A percentile compares a stretch with the other conserved stretches of the same genome.
These are phyloP conservation scores for Pachydiplax longipennis DNA, from an alignment of 2,888 invertebrate genomes.

Conservation along the genomic window DNA sequence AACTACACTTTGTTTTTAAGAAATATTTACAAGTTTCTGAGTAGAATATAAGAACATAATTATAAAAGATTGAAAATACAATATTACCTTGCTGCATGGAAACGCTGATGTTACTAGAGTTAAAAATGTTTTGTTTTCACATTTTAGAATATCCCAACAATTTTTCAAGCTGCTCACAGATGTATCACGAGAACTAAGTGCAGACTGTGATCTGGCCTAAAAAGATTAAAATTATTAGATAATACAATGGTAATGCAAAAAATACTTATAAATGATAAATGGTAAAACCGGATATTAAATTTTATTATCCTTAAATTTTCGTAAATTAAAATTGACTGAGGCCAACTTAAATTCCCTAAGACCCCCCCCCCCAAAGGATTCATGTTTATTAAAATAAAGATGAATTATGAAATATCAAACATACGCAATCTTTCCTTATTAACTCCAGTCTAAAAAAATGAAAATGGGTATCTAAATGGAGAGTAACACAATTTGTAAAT, in stretches of 20 bases:
- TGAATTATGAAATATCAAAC: too few relatives aligned
- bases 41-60: too few relatives aligned
- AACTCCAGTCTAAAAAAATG: background rate
- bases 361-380: too few relatives aligned
- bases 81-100: slow-evolving; percentile 80
- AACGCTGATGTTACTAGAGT: slow-evolving; percentile 94
- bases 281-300: too few relatives aligned
- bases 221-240: slow-evolving; percentile 2
- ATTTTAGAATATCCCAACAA: slow-evolving; percentile 94
- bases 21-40: background rate
- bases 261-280: too few relatives aligned
- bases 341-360: too few relatives aligned
- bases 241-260: too few relatives aligned
- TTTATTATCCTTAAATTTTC: too few relatives aligned
- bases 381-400: too few relatives aligned
- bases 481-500: background rate
- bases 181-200: slow-evolving; percentile 80
- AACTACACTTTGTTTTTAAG: background rate
- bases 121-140: slow-evolving; percentile 87
- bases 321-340: too few relatives aligned
- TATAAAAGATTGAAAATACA: slow-evolving; percentile 2
- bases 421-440: too few relatives aligned
- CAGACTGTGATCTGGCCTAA: slow-evolving; percentile 76
- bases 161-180: slow-evolving; percentile 85
- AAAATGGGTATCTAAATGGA: background rate